Conservation (phyloP, 2,113 vertebrate species). For the Aptenodytes forsteri region DNA sequence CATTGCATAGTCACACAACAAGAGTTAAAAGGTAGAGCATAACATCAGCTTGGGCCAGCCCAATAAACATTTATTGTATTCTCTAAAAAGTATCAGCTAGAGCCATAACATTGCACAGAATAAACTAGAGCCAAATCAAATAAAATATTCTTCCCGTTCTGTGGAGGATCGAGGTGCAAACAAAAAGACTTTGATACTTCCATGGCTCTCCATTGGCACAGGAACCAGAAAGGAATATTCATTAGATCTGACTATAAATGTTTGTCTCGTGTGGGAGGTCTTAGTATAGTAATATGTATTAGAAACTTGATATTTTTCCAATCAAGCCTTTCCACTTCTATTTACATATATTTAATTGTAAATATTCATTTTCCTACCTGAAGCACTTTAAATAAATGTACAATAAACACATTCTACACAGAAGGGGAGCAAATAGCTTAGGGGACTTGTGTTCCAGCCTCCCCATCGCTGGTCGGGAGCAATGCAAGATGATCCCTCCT, state of each 20-base stretch:
- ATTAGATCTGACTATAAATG: conserved; percentile 44
- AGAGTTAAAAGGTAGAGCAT: neutral
- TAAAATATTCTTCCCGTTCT: neutral
- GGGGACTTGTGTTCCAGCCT: neutral
- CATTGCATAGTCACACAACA: neutral
- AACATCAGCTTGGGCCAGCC: neutral
- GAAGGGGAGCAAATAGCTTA: neutral
- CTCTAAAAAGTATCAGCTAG: neutral
- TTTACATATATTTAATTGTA: conserved; percentile 70
- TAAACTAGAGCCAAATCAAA: neutral
- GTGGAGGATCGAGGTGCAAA: neutral
- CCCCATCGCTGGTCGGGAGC: fast-evolving
- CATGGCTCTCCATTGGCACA: conserved; percentile 15
- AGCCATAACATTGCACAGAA: neutral
- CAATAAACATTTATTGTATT: neutral
- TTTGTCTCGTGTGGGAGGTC: conserved; percentile 68
- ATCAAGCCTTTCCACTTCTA: conserved; percentile 61
- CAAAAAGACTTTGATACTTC: conserved; percentile 12
- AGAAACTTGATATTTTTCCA: conserved; percentile 72
- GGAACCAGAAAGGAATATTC: conserved; percentile 46
- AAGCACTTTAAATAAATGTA: conserved; percentile 29
- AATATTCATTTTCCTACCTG: conserved; percentile 58
- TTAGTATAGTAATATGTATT: conserved; percentile 64
- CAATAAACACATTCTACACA: neutral
- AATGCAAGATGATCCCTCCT: neutral